Evolutionary conservation across 1,140 invertebrate genomes (phyloP).

Genomic region (Caerostris extrusa): DNA sequence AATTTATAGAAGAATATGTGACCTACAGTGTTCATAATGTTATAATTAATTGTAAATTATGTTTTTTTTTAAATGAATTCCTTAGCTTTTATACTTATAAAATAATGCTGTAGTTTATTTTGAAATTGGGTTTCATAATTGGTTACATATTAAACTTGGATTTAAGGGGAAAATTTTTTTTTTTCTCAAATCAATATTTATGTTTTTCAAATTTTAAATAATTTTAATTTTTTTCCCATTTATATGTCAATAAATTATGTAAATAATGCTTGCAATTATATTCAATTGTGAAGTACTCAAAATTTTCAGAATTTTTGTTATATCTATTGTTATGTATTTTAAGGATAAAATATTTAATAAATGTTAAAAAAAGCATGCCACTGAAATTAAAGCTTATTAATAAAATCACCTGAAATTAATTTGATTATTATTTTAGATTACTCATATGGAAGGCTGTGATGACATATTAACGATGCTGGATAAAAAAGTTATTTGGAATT

Average conservation of each 20-base stretch:
- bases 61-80: too few relatives aligned
- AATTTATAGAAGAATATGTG: too few relatives aligned
- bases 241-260: not conserved
- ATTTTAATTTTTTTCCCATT: too few relatives aligned
- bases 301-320: not conserved
- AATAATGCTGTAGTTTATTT: too few relatives aligned
- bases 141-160: too few relatives aligned
- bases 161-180: too few relatives aligned
- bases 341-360: not conserved
- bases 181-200: too few relatives aligned
- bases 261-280: not conserved
- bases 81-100: too few relatives aligned
- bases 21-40: too few relatives aligned
- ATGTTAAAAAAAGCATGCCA: not conserved
- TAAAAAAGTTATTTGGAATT: slow-evolving; percentile 47
- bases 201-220: too few relatives aligned
- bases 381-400: not conserved
- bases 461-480: slow-evolving; percentile 54
- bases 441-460: slow-evolving; percentile 68
- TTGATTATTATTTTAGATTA: slow-evolving; percentile 41
- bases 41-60: too few relatives aligned
- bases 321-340: not conserved
- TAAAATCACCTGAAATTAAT: not conserved
- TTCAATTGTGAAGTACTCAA: not conserved
- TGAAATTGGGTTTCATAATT: too few relatives aligned